A percentile compares a stretch with the other conserved stretches of the same genome.
phyloP scores from a whole-genome alignment of 2,888 invertebrate species.

The Perizoma flavofasciatum region DNA sequence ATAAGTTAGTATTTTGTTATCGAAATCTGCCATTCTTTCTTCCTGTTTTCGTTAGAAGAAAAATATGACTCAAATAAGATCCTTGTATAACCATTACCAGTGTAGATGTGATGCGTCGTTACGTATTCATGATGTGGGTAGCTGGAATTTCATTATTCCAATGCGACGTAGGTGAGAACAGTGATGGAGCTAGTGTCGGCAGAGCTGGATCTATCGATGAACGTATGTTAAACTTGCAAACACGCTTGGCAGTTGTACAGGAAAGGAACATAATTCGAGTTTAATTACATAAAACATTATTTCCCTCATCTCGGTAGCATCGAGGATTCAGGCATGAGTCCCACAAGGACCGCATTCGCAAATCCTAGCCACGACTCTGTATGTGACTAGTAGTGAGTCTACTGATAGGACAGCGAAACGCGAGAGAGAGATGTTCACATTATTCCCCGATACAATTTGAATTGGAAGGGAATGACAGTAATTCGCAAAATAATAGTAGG shows the following conservation, averaged over 20 bases:
- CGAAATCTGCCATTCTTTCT: background rate
- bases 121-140: constrained; percentile 50
- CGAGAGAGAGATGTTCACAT: constrained; percentile 23
- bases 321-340: too few species aligned
- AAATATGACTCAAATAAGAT: constrained; percentile 19
- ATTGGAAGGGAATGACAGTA: constrained; percentile 8
- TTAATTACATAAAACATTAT: too few species aligned
- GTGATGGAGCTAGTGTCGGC: constrained; percentile 2
- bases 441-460: constrained; percentile 18
- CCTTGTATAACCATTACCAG: constrained; percentile 27
- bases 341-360: background rate
- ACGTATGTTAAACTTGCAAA: too few species aligned
- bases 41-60: constrained; percentile 11
- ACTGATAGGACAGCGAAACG: constrained; percentile 14
- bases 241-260: too few species aligned
- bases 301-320: too few species aligned
- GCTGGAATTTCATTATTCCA: constrained; percentile 57
- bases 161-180: constrained; percentile 27
- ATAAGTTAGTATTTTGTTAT: too few species aligned
- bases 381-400: background rate
- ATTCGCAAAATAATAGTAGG: constrained; percentile 5
- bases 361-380: constrained; percentile 12
- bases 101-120: constrained; percentile 47
- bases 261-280: too few species aligned
- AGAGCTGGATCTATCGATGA: background rate